Conservation (phyloP, 2,113 vertebrate genomes). For the Oryzias melastigma region DNA sequence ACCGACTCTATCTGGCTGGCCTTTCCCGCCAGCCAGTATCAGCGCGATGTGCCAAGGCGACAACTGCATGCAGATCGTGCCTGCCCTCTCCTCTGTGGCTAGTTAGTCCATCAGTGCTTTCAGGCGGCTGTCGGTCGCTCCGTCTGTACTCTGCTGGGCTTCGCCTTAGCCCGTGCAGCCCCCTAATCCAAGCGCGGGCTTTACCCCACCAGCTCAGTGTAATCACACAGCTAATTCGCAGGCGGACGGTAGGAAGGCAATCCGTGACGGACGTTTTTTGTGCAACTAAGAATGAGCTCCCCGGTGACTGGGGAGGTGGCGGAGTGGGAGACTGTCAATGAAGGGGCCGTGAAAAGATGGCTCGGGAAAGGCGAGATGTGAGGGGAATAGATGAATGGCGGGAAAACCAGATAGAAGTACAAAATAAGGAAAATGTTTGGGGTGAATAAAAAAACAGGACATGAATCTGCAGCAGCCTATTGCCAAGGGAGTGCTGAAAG, state of each 20-base stretch:
- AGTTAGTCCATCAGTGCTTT: conserved; percentile 51
- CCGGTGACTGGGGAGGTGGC: conserved; percentile 67
- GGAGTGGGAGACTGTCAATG: conserved; percentile 66
- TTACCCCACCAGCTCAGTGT: conserved; percentile 74
- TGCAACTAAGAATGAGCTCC: conserved; percentile 75
- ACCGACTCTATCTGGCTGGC: conserved; percentile 61
- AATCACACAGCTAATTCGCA: conserved; percentile 79
- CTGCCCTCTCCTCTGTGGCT: conserved; percentile 47
- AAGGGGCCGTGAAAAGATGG: conserved; percentile 64
- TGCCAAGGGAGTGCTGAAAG: conserved; percentile 65
- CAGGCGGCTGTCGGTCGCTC: conserved; percentile 39
- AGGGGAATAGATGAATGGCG: conserved; percentile 70
- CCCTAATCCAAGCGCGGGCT: conserved; percentile 71
- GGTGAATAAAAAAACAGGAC: conserved; percentile 33
- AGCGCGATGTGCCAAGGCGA: conserved; percentile 63
- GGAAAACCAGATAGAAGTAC: conserved; percentile 50
- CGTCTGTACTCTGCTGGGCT: conserved; percentile 64
- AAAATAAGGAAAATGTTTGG: conserved; percentile 63
- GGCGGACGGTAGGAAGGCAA: conserved; percentile 74
- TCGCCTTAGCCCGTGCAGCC: conserved; percentile 59
- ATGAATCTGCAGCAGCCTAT: conserved; percentile 55
- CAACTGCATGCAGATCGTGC: conserved; percentile 58
- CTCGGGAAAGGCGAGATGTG: conserved; percentile 57
- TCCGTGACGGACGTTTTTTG: conserved; percentile 81
- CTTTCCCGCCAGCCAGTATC: conserved; percentile 70